Conservation (phyloP, 64 coral and sea anemone genomes). For the Pocillopora verrucosa region DNA sequence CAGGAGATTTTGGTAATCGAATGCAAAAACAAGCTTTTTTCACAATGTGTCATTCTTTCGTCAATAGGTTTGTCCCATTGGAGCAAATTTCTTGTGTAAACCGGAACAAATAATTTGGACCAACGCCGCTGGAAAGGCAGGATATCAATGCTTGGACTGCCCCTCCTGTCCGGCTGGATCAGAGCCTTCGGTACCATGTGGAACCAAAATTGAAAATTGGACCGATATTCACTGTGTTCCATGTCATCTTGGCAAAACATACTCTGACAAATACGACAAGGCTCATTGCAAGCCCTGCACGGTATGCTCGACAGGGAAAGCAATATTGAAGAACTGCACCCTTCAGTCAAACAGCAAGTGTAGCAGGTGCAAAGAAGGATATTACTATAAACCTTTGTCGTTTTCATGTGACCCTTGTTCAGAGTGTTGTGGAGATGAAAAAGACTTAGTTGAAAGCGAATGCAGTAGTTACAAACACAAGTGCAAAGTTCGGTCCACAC, state of each 20-base stretch:
- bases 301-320: neutral
- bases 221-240: conserved; percentile 15
- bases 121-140: neutral
- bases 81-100: neutral
- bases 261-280: conserved; percentile 5
- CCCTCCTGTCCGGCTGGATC: conserved; percentile 31
- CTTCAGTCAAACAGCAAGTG: conserved; percentile 16
- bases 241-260: conserved; percentile 26
- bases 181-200: conserved; percentile 44
- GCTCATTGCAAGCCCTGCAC: conserved; percentile 29
- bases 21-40: no score
- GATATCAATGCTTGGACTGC: conserved; percentile 29
- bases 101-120: neutral
- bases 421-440: conserved; percentile 24
- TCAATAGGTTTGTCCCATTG: neutral
- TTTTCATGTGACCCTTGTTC: conserved; percentile 22
- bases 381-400: conserved; percentile 6
- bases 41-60: neutral
- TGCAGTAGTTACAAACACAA: neutral
- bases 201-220: neutral
- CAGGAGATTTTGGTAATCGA: no score
- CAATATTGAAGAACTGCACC: conserved; percentile 39
- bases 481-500: neutral
- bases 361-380: conserved; percentile 11
- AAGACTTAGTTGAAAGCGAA: neutral